Base-by-base conservation (phyloP, 2,113 vertebrate species). In the Hylia prasina region DNA sequence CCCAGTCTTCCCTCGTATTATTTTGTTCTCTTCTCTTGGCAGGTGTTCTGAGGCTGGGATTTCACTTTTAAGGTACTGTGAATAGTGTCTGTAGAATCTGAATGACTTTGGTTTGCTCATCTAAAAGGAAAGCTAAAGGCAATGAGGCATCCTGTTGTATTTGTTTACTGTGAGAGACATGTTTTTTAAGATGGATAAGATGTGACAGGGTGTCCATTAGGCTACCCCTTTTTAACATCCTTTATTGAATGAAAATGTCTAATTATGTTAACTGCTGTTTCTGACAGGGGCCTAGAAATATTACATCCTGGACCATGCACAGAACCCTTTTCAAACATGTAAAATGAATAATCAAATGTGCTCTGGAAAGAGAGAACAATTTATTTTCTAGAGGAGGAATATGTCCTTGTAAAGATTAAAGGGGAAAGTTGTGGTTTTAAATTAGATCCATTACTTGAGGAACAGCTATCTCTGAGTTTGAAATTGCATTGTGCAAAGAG, bases 1-100 rank as follows among this genome's bases (percentile, higher is more conserved):
- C 56, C 37, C 8, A 80, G 82, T 75, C 72, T 95, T 94, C 54
- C 53, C 33, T 81, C 4, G 0, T 85, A 89, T 87, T 96, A 87
- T 96, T 96, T 87, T 87, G 61, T 82, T 89, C 82, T 89, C 23
- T 50, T 86, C 91, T 87, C 91, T 87, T 95, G 92, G 91, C 94
- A 95, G 89, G 77, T 93, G 80, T 92, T 96, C 83, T 25, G 27
- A 77, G 83, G 73, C 90, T 77, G 79, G 94, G 71, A 89, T 89
- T 93, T 95, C 56, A 56, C 80, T 96, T 94, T 60, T 79, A 73
- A 94, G 82, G 69, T 71, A 75, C 50, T 15, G 12, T 69, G 78
- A 92, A 70, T 40, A 70, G 37, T 27, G 31, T 68, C 75, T 91
- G 61, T 51, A 57, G 94, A 91, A 90, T 94, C 56, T 89, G 82